Evolutionary conservation across 2,113 vertebrate genomes (phyloP).

Genomic region (Lutjanus erythropterus): DNA sequence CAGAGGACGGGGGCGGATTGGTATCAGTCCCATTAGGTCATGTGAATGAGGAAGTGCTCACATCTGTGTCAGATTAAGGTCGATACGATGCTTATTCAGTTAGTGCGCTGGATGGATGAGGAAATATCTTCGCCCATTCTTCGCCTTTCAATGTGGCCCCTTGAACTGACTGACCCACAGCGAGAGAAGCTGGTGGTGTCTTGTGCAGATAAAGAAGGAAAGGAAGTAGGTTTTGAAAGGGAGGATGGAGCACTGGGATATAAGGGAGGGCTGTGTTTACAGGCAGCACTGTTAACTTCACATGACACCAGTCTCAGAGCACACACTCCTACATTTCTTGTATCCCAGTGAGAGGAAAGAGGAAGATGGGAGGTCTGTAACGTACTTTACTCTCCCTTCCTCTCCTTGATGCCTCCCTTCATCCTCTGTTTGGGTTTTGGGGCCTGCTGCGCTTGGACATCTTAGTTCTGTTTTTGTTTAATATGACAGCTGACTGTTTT

Average conservation of each 20-base stretch:
- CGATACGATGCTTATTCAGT: conserved; percentile 26
- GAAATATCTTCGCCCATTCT: conserved; percentile 14
- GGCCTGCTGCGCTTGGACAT: conserved; percentile 2
- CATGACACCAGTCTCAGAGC: conserved; percentile 70
- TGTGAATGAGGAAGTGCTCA: conserved; percentile 77
- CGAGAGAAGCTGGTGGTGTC: conserved; percentile 39
- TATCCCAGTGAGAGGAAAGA: background rate
- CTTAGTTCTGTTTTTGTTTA: conserved; percentile 52
- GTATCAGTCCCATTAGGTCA: conserved; percentile 70
- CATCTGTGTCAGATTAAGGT: conserved; percentile 82
- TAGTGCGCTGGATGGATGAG: conserved; percentile 9
- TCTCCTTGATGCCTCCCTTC: background rate
- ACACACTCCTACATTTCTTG: conserved; percentile 29
- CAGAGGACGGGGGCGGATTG: conserved; percentile 45
- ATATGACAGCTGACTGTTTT: conserved; percentile 46
- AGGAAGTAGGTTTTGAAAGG: conserved; percentile 39
- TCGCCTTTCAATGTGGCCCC: conserved; percentile 16
- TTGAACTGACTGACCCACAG: conserved; percentile 60
- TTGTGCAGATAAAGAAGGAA: conserved; percentile 42
- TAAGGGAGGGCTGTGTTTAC: conserved; percentile 65
- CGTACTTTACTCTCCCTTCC: conserved; percentile 11
- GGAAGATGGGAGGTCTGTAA: conserved; percentile 16
- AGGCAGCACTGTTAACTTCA: conserved; percentile 70
- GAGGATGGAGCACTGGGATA: conserved; percentile 58
- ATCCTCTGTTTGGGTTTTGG: conserved; percentile 3